Conservation (phyloP, 2,797 vertebrate genomes). For the Hylomyscus alleni region DNA sequence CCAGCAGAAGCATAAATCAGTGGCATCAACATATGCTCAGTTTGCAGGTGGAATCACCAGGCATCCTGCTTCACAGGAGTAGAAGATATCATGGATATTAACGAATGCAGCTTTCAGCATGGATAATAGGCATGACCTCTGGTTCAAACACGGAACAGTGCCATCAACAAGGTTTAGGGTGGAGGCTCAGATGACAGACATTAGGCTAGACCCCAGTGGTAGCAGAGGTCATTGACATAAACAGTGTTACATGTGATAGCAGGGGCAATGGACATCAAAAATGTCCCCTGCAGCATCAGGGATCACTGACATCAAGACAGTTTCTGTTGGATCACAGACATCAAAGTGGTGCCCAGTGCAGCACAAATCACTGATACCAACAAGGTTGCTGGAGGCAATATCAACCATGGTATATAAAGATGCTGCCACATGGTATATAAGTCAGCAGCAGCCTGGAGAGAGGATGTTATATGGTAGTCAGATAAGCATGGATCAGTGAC, state of each 20-base stretch:
- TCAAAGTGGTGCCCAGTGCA: background rate
- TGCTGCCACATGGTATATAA: too few species aligned
- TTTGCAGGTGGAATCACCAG: background rate
- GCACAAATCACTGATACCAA: too few species aligned
- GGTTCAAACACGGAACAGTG: background rate
- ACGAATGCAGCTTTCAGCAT: background rate
- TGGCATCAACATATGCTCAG: background rate
- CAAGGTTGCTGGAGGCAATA: too few species aligned
- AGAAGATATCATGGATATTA: background rate
- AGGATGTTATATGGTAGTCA: too few species aligned
- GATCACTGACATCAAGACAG: background rate
- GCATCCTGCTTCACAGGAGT: background rate
- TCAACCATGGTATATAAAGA: too few species aligned
- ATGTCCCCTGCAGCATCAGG: background rate
- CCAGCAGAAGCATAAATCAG: background rate
- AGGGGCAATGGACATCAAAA: background rate
- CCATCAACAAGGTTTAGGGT: background rate
- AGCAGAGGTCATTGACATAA: background rate
- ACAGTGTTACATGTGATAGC: background rate
- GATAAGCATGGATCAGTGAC: background rate
- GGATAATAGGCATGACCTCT: background rate
- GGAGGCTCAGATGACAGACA: background rate
- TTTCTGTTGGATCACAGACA: background rate
- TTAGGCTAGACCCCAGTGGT: background rate
- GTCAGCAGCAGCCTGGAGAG: too few species aligned